phyloP scores from a whole-genome alignment of 2,888 invertebrate species.

The Apotomis capreana region DNA sequence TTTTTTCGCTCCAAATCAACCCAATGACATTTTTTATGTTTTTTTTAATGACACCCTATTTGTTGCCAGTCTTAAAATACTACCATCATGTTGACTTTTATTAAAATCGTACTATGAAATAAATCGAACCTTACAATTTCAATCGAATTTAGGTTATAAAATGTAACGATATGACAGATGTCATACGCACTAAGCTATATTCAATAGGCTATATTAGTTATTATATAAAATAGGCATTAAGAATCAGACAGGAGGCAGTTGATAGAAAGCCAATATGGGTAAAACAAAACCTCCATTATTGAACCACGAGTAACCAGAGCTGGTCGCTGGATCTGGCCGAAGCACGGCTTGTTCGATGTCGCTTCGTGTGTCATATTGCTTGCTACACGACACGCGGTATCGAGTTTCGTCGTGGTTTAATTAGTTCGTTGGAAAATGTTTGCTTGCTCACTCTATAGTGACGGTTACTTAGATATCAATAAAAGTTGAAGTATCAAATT shows the following conservation, averaged over 20 bases:
- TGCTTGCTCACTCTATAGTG: slow-evolving; percentile 45
- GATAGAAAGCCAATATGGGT: slow-evolving; percentile 59
- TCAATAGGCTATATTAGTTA: not conserved
- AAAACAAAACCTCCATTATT: slow-evolving; percentile 54
- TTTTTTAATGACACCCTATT: too few species aligned
- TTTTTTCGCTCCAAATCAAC: too few species aligned
- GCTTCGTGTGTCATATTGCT: slow-evolving; percentile 70
- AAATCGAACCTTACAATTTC: too few species aligned
- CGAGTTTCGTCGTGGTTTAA: slow-evolving; percentile 69
- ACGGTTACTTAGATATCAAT: not conserved
- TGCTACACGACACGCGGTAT: slow-evolving; percentile 67
- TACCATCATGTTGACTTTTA: too few species aligned
- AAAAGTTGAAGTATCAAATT: not conserved
- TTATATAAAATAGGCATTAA: not conserved
- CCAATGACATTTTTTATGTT: too few species aligned
- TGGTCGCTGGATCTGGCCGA: slow-evolving; percentile 45
- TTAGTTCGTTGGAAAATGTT: slow-evolving; percentile 68
- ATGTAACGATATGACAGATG: too few species aligned
- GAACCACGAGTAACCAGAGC: slow-evolving; percentile 70
- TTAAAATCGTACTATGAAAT: too few species aligned
- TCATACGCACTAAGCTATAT: too few species aligned
- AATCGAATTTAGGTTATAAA: too few species aligned
- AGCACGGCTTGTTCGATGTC: slow-evolving; percentile 54
- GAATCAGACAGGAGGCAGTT: slow-evolving; percentile 51
- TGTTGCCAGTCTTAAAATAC: too few species aligned